Conservation (phyloP, 2,797 vertebrate genomes). For the Simalia tracyae region DNA sequence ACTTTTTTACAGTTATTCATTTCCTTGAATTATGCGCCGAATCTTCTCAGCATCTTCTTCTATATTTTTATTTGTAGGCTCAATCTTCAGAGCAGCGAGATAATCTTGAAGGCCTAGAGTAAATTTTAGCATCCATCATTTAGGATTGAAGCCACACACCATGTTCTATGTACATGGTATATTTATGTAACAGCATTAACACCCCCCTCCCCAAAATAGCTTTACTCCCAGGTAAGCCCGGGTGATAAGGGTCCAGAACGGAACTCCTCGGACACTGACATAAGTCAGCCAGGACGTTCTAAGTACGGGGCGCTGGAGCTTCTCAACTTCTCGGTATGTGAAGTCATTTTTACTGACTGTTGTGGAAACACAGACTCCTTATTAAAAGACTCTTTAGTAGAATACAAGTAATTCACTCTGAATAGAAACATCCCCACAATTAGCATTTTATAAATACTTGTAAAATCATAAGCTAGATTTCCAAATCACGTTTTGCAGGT, state of each 20-base stretch:
- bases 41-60: slow-evolving; percentile 84
- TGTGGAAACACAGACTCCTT: too few relatives aligned
- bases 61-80: slow-evolving; percentile 78
- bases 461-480: not conserved
- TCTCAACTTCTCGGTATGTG: too few relatives aligned
- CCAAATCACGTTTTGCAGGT: not conserved
- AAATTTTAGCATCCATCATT: slow-evolving; percentile 51
- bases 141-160: slow-evolving; percentile 26
- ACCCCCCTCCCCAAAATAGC: not conserved
- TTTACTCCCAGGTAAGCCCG: not conserved
- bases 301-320: too few relatives aligned
- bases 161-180: not conserved
- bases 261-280: not conserved
- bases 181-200: not conserved
- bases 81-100: slow-evolving; percentile 86
- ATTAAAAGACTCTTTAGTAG: not conserved
- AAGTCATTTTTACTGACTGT: not conserved
- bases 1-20: slow-evolving; percentile 35
- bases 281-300: not conserved
- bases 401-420: not conserved
- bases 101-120: slow-evolving; percentile 89
- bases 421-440: not conserved
- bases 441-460: not conserved
- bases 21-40: slow-evolving; percentile 81
- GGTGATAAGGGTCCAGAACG: not conserved